Conservation (phyloP, 1,140 invertebrate species). For the Hylaeus anthracinus region DNA sequence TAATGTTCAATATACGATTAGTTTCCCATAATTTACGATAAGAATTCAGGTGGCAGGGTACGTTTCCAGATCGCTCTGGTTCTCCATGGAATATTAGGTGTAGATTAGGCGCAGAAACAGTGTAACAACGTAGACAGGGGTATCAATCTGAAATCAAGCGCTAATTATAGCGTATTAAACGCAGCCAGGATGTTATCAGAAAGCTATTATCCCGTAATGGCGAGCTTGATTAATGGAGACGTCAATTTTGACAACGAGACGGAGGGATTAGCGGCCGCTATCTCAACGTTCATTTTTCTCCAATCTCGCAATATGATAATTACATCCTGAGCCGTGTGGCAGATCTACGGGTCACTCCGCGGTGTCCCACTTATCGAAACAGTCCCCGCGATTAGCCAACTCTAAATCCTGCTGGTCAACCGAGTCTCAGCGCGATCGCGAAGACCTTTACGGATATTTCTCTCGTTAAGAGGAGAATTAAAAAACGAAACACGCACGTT, state of each 20-base stretch:
- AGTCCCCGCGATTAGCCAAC: not conserved
- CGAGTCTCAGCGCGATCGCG: not conserved
- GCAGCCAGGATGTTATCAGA: not conserved
- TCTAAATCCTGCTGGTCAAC: not conserved
- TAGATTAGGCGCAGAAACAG: no score
- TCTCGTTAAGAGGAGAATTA: not conserved
- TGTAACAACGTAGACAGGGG: no score
- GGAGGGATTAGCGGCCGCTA: not conserved
- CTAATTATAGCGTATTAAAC: constrained; percentile 9
- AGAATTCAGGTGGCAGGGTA: no score
- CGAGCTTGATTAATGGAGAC: constrained; percentile 13
- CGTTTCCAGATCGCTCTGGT: no score
- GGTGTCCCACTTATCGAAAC: not conserved
- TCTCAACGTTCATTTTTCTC: not conserved
- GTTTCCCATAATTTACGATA: no score
- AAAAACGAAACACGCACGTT: not conserved
- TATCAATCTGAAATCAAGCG: not conserved
- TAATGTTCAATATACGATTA: no score
- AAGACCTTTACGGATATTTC: constrained; percentile 11
- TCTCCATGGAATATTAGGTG: no score
- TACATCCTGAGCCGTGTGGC: not conserved
- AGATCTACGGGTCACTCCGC: not conserved
- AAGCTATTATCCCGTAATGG: constrained; percentile 7
- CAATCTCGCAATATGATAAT: constrained; percentile 19
- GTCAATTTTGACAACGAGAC: not conserved